A percentile compares a stretch with the other conserved stretches of the same genome.
phyloP scores from a whole-genome alignment of 1,140 invertebrate species.

The Drosophila pseudoananassae region DNA sequence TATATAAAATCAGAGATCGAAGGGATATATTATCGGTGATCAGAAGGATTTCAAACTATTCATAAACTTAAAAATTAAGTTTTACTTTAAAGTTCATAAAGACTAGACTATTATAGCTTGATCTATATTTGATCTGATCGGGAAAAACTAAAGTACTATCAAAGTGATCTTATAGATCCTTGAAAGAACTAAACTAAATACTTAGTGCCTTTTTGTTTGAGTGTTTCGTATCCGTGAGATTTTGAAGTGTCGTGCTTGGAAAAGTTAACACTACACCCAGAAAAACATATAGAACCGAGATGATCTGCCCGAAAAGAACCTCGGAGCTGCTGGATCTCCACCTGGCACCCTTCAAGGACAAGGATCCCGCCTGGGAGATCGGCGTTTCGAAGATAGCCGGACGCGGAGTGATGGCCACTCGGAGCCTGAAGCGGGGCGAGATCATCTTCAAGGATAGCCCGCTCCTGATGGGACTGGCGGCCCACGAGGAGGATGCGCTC shows the following conservation, averaged over 20 bases:
- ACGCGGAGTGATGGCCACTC: slow-evolving; percentile 88
- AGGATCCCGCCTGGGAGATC: slow-evolving; percentile 80
- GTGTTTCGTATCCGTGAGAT: slow-evolving; percentile 17
- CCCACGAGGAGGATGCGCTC: slow-evolving; percentile 74
- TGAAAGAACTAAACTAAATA: background rate
- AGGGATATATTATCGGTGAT: background rate
- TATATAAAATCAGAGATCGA: background rate
- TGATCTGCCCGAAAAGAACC: slow-evolving; percentile 82
- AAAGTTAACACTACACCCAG: background rate
- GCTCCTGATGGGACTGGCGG: slow-evolving; percentile 87
- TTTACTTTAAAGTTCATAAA: too few species aligned
- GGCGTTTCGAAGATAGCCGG: slow-evolving; percentile 77
- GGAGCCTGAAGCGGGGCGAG: slow-evolving; percentile 87
- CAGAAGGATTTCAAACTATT: background rate
- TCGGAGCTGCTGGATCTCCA: slow-evolving; percentile 76
- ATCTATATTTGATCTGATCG: background rate
- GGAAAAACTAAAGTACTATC: background rate
- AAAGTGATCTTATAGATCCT: background rate
- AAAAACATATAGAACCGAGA: slow-evolving; percentile 18
- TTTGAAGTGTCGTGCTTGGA: background rate
- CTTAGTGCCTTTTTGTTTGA: slow-evolving; percentile 38
- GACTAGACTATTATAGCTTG: background rate
- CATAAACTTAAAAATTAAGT: background rate
- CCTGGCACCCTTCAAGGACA: slow-evolving; percentile 80
- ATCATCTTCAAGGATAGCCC: slow-evolving; percentile 89